Conservation (phyloP, 2,797 vertebrate species). For the Lates japonicus region DNA sequence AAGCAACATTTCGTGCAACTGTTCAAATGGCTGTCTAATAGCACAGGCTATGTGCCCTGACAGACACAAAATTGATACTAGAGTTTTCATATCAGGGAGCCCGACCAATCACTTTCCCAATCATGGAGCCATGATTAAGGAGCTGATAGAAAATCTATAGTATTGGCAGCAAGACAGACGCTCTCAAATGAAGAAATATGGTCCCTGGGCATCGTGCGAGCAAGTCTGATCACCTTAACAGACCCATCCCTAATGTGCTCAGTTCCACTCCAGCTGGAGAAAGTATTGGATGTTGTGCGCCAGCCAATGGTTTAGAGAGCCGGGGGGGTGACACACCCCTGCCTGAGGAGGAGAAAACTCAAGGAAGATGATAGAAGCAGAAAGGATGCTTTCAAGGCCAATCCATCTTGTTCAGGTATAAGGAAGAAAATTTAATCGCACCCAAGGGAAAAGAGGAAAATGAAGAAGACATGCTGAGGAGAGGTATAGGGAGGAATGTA, state of each 20-base stretch:
- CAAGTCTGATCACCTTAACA: conserved; percentile 81
- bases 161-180: conserved; percentile 76
- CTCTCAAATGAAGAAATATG: conserved; percentile 83
- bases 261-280: conserved; percentile 76
- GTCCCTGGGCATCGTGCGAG: conserved; percentile 60
- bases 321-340: conserved; percentile 57
- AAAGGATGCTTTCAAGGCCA: conserved; percentile 71
- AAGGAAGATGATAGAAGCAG: conserved; percentile 68
- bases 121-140: conserved; percentile 74
- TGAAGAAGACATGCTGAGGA: conserved; percentile 39
- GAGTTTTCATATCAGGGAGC: conserved; percentile 69
- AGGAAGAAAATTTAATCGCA: conserved; percentile 64
- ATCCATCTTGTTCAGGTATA: conserved; percentile 69
- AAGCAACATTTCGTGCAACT: conserved; percentile 52
- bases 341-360: conserved; percentile 54
- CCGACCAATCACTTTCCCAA: conserved; percentile 71
- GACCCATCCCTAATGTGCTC: conserved; percentile 79
- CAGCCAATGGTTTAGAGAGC: conserved; percentile 57
- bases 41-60: conserved; percentile 45
- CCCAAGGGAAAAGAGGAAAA: conserved; percentile 81
- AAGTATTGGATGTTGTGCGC: conserved; percentile 76
- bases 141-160: conserved; percentile 83
- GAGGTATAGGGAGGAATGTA: conserved; percentile 17
- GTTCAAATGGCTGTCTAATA: conserved; percentile 70
- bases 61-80: conserved; percentile 67